These are phyloP conservation scores for Ochropleura plecta DNA, from an alignment of 2,888 invertebrate genomes.

Conservation along the genomic window DNA sequence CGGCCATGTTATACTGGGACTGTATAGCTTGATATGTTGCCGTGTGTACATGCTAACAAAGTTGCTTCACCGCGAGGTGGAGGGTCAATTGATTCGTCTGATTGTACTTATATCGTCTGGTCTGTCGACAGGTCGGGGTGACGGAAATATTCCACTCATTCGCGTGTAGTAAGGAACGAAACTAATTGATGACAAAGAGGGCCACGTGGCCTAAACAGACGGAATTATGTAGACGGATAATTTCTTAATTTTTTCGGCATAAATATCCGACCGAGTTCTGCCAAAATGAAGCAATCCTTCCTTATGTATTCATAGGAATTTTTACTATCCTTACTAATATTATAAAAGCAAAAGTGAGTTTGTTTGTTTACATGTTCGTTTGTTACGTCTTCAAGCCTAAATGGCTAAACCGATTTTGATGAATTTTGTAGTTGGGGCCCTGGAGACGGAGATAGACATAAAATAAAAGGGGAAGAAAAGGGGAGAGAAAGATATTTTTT, in stretches of 20 bases:
- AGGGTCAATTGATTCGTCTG: slow-evolving; percentile 64
- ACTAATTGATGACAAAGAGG: slow-evolving; percentile 35
- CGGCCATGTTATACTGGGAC: no score
- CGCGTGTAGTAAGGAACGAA: background rate
- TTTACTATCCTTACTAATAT: no score
- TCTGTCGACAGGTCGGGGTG: slow-evolving; percentile 20
- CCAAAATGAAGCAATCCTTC: background rate
- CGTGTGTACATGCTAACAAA: slow-evolving; percentile 20
- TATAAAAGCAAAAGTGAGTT: no score
- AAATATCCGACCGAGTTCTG: background rate
- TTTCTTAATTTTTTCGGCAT: background rate
- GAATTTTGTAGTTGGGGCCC: no score
- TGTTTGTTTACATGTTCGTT: no score
- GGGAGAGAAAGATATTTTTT: no score
- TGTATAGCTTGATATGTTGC: no score
- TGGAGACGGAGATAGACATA: no score
- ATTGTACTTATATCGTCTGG: slow-evolving; percentile 26
- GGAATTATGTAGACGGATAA: slow-evolving; percentile 1
- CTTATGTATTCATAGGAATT: background rate
- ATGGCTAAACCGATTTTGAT: no score
- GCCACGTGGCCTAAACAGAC: slow-evolving; percentile 17
- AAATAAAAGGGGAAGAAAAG: no score
- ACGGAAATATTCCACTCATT: slow-evolving; percentile 46
- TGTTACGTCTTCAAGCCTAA: no score
- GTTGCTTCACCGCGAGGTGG: slow-evolving; percentile 15